Conservation (phyloP, 2,888 invertebrate genomes). For the Thereva unica region DNA sequence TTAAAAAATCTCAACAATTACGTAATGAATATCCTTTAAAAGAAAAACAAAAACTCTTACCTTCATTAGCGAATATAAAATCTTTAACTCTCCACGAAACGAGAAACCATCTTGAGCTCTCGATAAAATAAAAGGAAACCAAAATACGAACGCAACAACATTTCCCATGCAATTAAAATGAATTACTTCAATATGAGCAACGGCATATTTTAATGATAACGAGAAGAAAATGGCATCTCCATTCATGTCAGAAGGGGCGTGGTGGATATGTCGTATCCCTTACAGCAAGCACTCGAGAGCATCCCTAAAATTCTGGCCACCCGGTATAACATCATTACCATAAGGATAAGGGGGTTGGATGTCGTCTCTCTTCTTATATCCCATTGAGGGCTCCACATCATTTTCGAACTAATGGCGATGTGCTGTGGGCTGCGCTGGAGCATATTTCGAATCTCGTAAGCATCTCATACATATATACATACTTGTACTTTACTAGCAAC, state of each 20-base stretch:
- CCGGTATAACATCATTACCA: constrained; percentile 9
- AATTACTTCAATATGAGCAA: constrained; percentile 12
- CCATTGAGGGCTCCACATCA: constrained; percentile 14
- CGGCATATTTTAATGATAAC: constrained; percentile 31
- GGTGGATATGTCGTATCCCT: constrained; percentile 6
- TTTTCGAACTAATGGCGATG: constrained; percentile 22
- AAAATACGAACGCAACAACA: no score
- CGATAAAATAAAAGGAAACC: no score
- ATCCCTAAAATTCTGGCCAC: constrained; percentile 20
- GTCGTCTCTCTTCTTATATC: neutral
- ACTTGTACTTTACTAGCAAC: no score
- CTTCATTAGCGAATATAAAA: no score
- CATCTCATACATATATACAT: no score
- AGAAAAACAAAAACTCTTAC: no score
- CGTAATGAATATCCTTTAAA: no score
- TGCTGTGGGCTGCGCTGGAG: constrained; percentile 16
- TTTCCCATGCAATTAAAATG: neutral
- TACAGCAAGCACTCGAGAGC: neutral
- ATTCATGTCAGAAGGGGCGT: neutral
- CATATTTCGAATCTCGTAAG: constrained; percentile 12
- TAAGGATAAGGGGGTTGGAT: constrained; percentile 4
- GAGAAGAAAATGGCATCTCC: constrained; percentile 14
- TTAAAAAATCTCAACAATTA: no score
- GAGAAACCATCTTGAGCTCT: no score
- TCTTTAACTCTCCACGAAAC: no score